Evolutionary conservation across 2,797 vertebrate genomes (phyloP), one percentile per base, ranked within the genome.

Genomic region (Lagodon rhomboides): DNA sequence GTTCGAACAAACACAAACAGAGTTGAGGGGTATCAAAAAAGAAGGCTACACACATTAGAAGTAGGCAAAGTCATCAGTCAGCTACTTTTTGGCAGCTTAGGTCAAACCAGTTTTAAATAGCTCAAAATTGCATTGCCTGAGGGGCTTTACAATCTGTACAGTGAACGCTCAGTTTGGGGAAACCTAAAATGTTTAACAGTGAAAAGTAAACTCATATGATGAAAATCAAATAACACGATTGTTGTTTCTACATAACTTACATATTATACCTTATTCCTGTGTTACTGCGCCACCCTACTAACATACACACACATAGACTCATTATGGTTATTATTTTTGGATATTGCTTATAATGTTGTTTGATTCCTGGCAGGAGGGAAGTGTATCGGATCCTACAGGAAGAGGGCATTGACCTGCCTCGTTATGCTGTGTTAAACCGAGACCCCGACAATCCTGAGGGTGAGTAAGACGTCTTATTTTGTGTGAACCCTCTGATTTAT

Each of bases 301-400:
- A 63, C 10, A 9, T 18, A 54, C 50, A 73, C 43, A 53, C 27
- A 44, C 23, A 16, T 5, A 51, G 1, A 58, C 12, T 51, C 16
- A 18, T 46, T 27, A 1, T 25, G 5, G 9, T 22, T 18, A 0
- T 51, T 3, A 9, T 56, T 12, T 27, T 55, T 47, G 13, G 38
- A 46, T 4, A 5, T 22, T n/a, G 1, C 69, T 15, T 68, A 1
- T 73, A 10, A 75, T 30, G 1, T 0, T n/a, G 2, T 75, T 58
- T 79, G 9, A 5, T 72, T 75, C n/a, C 53, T 76, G 67, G 25
- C 92, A 99, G 98, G 95, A 97, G 98, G 88, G 97, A 99, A 87
- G 98, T 99, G 62, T 99, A 99, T 90, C 96, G 98, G 59, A 99
- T 99, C 91, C 95, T 99, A 27, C 95, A 96, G 74, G 96, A 99